phyloP scores from a whole-genome alignment of 2,888 invertebrate genomes.

The Melanotus villosus region DNA sequence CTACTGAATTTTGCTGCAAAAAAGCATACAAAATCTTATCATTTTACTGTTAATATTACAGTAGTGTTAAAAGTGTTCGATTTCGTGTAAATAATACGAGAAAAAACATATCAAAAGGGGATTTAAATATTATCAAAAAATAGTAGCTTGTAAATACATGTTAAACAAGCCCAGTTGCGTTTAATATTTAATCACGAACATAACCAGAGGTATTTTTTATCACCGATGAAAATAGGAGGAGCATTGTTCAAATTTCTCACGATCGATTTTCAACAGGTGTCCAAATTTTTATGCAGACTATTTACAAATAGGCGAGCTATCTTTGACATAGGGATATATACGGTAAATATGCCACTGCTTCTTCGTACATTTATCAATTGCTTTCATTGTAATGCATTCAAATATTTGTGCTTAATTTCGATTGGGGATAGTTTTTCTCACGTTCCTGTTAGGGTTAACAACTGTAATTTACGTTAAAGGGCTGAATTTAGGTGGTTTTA shows the following conservation, averaged over 20 bases:
- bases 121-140: not conserved
- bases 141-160: constrained; percentile 16
- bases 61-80: no score
- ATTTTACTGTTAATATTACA: no score
- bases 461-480: not conserved
- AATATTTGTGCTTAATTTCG: constrained; percentile 22
- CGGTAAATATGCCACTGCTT: constrained; percentile 18
- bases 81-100: no score
- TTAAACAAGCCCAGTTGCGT: constrained; percentile 4
- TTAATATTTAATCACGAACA: not conserved
- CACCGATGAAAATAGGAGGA: constrained; percentile 1
- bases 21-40: no score
- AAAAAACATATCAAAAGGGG: not conserved
- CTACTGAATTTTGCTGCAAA: no score
- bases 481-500: no score
- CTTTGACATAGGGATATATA: not conserved
- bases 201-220: not conserved
- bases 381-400: constrained; percentile 18
- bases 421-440: constrained; percentile 29
- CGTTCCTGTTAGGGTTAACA: constrained; percentile 15
- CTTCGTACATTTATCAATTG: constrained; percentile 17
- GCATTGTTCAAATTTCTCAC: constrained; percentile 36
- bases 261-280: constrained; percentile 32
- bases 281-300: constrained; percentile 36
- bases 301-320: constrained; percentile 10